Evolutionary conservation across 2,797 vertebrate species (phyloP), one percentile per base, ranked within the genome.

Genomic region (Varecia variegata): DNA sequence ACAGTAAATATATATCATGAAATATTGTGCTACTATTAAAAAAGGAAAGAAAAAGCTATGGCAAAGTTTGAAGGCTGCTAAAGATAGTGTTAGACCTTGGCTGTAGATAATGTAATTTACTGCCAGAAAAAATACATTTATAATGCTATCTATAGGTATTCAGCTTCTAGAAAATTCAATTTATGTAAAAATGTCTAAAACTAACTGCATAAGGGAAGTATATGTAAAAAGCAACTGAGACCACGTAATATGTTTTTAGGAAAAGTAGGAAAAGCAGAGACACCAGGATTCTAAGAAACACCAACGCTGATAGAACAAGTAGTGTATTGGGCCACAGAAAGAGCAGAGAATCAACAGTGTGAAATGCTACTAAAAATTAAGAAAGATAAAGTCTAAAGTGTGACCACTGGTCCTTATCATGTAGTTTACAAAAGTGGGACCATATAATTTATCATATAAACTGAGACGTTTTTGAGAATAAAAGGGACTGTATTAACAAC

Each of bases 1-100:
- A 18, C 50, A 94, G 9, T 80, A 95, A 93, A 58, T 82, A 89
- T 21, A 18, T 96, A 73, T 58, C 54, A 80, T 74, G 27, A 95
- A 92, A 94, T 74, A 35, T 27, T 79, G 87, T 56, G 32, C 35
- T 88, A 84, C 35, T 84, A 80, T 50, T 68, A 8, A 90, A 95
- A 80, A 35, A 90, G 11, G n/a, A 79, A 84, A 74, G 91, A 84
- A 76, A 65, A 30, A 4, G 92, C 30, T 50, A 77, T 11, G 62
- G 52, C 9, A 95, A 87, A 81, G 12, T 60, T 35, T 95, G 56
- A 86, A 86, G 45, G 10, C 8, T 86, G 52, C 65, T 87, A 93
- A 90, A 74, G 18, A 79, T 40, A 91, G 38, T 40, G 60, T 74
- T 80, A 94, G 71, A 76, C 67, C 20, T 80, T 93, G 47, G 21